Conservation (phyloP, 2,888 invertebrate genomes). For the Unio delphinus region DNA sequence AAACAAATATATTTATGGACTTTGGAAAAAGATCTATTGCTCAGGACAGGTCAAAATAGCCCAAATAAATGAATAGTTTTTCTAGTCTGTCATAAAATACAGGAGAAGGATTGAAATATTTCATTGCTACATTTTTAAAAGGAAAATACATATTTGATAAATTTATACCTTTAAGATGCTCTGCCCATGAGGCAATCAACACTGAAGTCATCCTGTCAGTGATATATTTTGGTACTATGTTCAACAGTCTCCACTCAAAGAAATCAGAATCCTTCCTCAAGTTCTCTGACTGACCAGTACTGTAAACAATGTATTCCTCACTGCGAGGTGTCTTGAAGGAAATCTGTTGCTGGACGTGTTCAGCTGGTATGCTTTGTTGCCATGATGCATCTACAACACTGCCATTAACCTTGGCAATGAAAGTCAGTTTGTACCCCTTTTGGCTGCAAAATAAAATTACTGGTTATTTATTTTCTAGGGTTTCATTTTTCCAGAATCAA, state of each 20-base stretch:
- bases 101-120: too few species aligned
- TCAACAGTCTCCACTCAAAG: constrained; percentile 1
- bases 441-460: too few species aligned
- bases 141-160: too few species aligned
- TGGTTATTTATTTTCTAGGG: too few species aligned
- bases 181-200: constrained; percentile 1
- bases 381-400: constrained; percentile 8
- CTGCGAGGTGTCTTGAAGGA: constrained; percentile 15
- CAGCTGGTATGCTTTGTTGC: not conserved
- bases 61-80: too few species aligned
- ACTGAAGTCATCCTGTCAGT: not conserved
- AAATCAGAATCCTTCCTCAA: not conserved
- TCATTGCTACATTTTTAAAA: too few species aligned
- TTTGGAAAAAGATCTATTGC: too few species aligned
- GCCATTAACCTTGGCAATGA: constrained; percentile 9
- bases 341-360: constrained; percentile 2
- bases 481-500: too few species aligned
- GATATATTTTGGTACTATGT: not conserved
- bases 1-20: too few species aligned
- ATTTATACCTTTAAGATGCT: not conserved
- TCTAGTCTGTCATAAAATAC: too few species aligned
- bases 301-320: constrained; percentile 7
- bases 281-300: not conserved
- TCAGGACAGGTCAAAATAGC: too few species aligned
- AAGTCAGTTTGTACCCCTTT: too few species aligned